Base-by-base conservation (phyloP, 2,888 invertebrate species). In the Achlya flavicornis region DNA sequence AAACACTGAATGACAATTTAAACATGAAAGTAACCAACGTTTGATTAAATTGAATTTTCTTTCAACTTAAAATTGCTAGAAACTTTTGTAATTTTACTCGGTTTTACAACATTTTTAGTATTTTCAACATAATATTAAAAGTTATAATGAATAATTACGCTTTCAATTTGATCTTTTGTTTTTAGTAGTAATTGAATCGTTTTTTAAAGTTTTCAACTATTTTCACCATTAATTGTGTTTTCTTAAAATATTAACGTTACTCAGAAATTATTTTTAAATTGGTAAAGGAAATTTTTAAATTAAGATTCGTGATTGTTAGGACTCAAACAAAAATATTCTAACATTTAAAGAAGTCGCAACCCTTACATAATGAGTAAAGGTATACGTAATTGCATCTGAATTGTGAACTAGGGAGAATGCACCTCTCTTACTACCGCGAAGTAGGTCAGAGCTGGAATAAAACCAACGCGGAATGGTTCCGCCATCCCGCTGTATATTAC, bases 371-470 rank as follows among this genome's bases (percentile, higher is more conserved):
- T 57, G 65, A 66, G 57, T 57, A 62, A 67, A 68, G 62, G 35
- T 63, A 66, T 58, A 64, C 69, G 71, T 78, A 80, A 82, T 81
- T 79, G 71, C 78, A 72, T 76, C 63, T 62, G 64, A 66, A 66
- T 58, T 64, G 71, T 71, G 63, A 75, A 75, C 70, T 64, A 68
- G 64, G 66, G 64, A 77, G 67, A 80, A 78, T 81, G 78, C 80
- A 79, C 72, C 80, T 79, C 79, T 79, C 81, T 78, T 75, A 68
- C 70, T 66, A 62, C 64, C 41, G 26, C 62, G 77, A 81, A 78
- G 62, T 81, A 64, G 77, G 83, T 81, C 83, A 83, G 69, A 67
- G 64, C 69, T 67, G 68, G 75, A 73, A 78, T 80, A 83, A 81
- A 81, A 79, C 70, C 66, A 53, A 53, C 16, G 53, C 19, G n/a